These are phyloP conservation scores for Craterocephalus amniculus DNA, from an alignment of 2,797 vertebrate genomes.

Conservation along the genomic window DNA sequence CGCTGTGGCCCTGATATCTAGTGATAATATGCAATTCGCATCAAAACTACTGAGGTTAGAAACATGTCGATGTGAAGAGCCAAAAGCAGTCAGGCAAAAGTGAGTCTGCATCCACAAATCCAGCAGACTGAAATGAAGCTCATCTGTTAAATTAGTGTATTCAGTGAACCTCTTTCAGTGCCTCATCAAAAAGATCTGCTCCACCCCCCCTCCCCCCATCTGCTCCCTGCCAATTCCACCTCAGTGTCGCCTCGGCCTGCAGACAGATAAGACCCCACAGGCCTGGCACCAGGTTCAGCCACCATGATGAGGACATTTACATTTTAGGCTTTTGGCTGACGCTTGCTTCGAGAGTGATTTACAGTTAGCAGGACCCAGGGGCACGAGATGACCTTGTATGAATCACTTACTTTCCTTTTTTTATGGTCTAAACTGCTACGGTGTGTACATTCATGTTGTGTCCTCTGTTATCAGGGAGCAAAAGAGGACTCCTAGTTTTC, in stretches of 20 bases:
- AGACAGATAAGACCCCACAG: slow-evolving; percentile 42
- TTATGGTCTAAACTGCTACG: slow-evolving; percentile 1
- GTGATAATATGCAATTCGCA: neutral
- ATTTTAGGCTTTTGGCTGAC: slow-evolving; percentile 59
- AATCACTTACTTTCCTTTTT: slow-evolving; percentile 42
- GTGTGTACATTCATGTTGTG: slow-evolving; percentile 2
- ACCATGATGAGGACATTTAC: slow-evolving; percentile 56
- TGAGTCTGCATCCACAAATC: slow-evolving; percentile 1
- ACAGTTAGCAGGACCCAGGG: slow-evolving; percentile 26
- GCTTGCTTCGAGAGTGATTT: slow-evolving; percentile 45
- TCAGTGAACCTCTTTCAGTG: slow-evolving; percentile 44
- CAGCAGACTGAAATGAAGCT: slow-evolving; percentile 48
- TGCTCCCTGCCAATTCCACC: slow-evolving; percentile 49
- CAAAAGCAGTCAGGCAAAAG: neutral
- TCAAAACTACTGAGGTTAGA: slow-evolving; percentile 21
- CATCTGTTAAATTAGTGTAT: slow-evolving; percentile 57
- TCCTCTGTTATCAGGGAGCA: slow-evolving; percentile 20
- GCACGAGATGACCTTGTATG: slow-evolving; percentile 47
- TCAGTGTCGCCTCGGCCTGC: slow-evolving; percentile 7
- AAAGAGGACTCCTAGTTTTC: slow-evolving; percentile 12
- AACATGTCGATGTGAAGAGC: neutral
- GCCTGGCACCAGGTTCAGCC: slow-evolving; percentile 49
- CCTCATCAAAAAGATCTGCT: slow-evolving; percentile 45
- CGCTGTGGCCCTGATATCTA: fast-evolving
- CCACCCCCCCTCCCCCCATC: slow-evolving; percentile 42